These are phyloP conservation scores for Scortum barcoo DNA, from an alignment of 2,113 vertebrate genomes.

Conservation along the genomic window DNA sequence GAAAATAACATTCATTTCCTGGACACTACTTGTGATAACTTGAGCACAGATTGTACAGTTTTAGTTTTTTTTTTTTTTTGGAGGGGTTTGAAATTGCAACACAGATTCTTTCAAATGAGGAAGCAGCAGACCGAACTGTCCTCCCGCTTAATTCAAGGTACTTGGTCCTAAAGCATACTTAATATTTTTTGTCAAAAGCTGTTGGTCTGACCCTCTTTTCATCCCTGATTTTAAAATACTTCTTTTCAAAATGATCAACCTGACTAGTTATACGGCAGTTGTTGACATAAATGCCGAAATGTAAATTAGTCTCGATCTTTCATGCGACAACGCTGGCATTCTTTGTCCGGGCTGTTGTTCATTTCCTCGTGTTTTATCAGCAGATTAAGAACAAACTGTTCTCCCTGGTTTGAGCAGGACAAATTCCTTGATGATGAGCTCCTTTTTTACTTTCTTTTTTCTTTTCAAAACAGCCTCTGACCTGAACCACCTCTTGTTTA, in stretches of 20 bases:
- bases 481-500: not conserved
- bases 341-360: not conserved
- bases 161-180: not conserved
- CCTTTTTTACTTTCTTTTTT: too few relatives aligned
- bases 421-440: slow-evolving; percentile 1
- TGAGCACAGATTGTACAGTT: not conserved
- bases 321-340: not conserved
- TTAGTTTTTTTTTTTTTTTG: too few relatives aligned
- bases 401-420: not conserved
- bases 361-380: not conserved
- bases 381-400: not conserved
- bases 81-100: not conserved
- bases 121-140: not conserved
- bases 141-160: too few relatives aligned
- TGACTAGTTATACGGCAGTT: not conserved
- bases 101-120: not conserved
- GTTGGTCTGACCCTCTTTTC: not conserved
- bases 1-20: not conserved
- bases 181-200: not conserved
- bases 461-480: not conserved
- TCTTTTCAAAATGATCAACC: fast-evolving
- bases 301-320: too few relatives aligned
- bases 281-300: not conserved
- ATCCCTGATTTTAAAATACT: too few relatives aligned
- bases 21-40: too few relatives aligned